Evolutionary conservation across 2,113 vertebrate genomes (phyloP).

Genomic region (Microcebus lehilahytsara): DNA sequence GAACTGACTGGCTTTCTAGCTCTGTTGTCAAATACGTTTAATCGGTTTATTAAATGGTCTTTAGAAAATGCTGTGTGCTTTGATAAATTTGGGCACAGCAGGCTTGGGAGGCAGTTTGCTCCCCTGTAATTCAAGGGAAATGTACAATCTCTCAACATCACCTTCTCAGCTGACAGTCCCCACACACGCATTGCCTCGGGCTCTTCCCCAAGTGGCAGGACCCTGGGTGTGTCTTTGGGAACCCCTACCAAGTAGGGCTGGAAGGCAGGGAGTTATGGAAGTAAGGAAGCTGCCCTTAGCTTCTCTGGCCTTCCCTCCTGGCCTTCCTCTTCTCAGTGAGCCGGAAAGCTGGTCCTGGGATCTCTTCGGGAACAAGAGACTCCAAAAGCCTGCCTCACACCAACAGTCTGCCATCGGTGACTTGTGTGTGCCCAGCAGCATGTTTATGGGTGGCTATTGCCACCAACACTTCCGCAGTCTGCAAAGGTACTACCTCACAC

Average conservation of each 20-base stretch:
- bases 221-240: neutral
- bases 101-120: neutral
- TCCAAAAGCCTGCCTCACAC: neutral
- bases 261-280: rapidly evolving
- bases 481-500: neutral
- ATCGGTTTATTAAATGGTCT: neutral
- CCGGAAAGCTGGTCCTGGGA: neutral
- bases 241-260: neutral
- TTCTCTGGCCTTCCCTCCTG: neutral
- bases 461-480: neutral
- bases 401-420: neutral
- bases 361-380: neutral
- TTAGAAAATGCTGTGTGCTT: neutral
- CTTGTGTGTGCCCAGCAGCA: neutral
- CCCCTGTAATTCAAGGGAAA: neutral
- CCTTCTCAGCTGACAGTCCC: neutral
- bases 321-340: neutral
- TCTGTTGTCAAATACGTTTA: conserved; percentile 7
- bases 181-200: neutral
- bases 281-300: no score
- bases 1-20: neutral
- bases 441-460: neutral
- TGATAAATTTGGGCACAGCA: conserved; percentile 2
- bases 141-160: neutral
- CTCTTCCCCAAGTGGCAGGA: neutral